phyloP scores from a whole-genome alignment of 64 coral and sea anemone species.

The Pocillopora damicornis region DNA sequence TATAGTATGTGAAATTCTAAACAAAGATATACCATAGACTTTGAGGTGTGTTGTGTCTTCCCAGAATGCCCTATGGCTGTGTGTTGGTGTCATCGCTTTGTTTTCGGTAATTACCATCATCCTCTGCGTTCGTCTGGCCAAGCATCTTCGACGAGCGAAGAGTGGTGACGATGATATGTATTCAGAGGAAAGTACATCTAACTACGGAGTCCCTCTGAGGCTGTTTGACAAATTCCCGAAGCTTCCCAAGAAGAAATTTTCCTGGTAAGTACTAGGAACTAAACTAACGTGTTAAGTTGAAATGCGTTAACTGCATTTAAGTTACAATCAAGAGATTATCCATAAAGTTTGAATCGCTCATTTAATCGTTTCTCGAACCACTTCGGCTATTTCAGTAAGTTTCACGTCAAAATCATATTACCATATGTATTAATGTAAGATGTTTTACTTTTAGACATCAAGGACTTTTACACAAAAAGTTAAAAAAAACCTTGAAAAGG shows the following conservation, averaged over 20 bases:
- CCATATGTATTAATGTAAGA: no score
- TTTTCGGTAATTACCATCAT: constrained; percentile 55
- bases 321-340: no score
- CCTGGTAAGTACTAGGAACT: not conserved
- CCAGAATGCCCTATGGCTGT: constrained; percentile 56
- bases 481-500: no score
- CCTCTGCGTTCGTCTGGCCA: constrained; percentile 56
- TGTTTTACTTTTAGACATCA: no score
- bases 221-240: constrained; percentile 31
- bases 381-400: no score
- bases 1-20: no score
- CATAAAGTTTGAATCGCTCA: no score
- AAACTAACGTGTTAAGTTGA: not conserved
- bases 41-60: not conserved
- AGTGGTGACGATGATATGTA: constrained; percentile 18
- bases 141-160: constrained; percentile 49
- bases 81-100: constrained; percentile 44
- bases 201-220: constrained; percentile 35
- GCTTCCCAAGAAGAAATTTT: constrained; percentile 1
- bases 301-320: no score
- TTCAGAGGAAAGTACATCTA: constrained; percentile 33
- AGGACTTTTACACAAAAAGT: no score
- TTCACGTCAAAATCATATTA: no score
- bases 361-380: no score
- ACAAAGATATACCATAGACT: no score